A percentile compares a stretch with the other conserved stretches of the same genome.
These are phyloP conservation scores for Drosophila chauvacae DNA, from an alignment of 1,140 invertebrate genomes.

Conservation along the genomic window DNA sequence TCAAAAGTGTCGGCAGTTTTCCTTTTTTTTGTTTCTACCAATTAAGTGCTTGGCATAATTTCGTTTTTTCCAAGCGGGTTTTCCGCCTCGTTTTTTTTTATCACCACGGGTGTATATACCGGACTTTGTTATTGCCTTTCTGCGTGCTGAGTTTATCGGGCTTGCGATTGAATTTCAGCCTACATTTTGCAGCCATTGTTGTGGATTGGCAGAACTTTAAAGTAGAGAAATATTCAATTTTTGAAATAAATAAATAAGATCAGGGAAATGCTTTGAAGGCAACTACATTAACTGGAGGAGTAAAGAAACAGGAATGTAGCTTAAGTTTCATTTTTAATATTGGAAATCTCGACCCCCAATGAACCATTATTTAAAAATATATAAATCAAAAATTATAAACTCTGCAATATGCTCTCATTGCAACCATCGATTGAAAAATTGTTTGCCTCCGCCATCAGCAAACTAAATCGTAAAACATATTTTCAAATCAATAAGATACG, in stretches of 20 bases:
- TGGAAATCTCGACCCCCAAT: too few species aligned
- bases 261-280: neutral
- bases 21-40: conserved; percentile 40
- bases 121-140: conserved; percentile 25
- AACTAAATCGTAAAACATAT: conserved; percentile 42
- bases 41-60: conserved; percentile 65
- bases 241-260: neutral
- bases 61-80: conserved; percentile 9
- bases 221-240: neutral
- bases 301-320: too few species aligned
- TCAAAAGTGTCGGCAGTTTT: conserved; percentile 54
- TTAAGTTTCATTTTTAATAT: too few species aligned
- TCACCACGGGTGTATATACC: conserved; percentile 16
- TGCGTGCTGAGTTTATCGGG: conserved; percentile 36
- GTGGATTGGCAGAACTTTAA: neutral
- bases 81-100: conserved; percentile 52
- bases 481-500: conserved; percentile 46
- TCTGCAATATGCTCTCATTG: neutral
- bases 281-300: too few species aligned
- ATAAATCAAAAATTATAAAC: neutral
- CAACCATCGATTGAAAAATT: neutral
- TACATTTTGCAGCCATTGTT: neutral
- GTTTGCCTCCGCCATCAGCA: neutral
- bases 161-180: conserved; percentile 41
- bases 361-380: neutral